A percentile compares a stretch with the other conserved stretches of the same genome.
Conservation (phyloP, 2,113 vertebrate species). For the Aphelocoma coerulescens region DNA sequence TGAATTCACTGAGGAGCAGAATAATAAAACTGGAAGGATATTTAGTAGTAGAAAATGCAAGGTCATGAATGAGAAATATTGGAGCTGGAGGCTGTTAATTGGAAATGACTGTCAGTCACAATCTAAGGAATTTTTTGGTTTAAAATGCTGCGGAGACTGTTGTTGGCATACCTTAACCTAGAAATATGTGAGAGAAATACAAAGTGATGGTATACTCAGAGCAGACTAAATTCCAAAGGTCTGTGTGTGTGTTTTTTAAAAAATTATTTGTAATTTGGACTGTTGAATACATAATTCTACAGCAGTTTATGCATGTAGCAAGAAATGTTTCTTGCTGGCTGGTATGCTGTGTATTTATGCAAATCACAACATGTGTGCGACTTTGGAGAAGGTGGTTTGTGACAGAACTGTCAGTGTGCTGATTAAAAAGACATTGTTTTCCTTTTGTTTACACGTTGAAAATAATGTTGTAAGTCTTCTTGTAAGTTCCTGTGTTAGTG, state of each 20-base stretch:
- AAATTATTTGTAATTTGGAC: background rate
- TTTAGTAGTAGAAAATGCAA: background rate
- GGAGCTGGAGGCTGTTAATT: background rate
- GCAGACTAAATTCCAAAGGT: background rate
- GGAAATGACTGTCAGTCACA: conserved; percentile 8
- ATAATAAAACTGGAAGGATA: background rate
- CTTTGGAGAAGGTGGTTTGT: background rate
- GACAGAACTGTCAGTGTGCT: background rate
- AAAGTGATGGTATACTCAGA: background rate
- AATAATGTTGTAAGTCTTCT: background rate
- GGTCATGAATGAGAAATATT: background rate
- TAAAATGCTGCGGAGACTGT: background rate
- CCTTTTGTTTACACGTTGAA: background rate
- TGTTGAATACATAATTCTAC: background rate
- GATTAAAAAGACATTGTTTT: background rate
- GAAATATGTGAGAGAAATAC: background rate
- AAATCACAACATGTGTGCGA: fast-evolving
- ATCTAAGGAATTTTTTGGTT: background rate
- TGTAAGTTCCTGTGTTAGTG: background rate
- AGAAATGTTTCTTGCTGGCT: background rate
- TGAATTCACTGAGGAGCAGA: background rate
- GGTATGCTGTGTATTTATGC: background rate
- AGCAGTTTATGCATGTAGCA: background rate
- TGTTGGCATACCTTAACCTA: background rate
- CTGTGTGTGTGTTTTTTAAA: background rate